These are phyloP conservation scores for Apostichopus californicus DNA, from an alignment of 35 echinoderm and acorn worm genomes.

Conservation along the genomic window DNA sequence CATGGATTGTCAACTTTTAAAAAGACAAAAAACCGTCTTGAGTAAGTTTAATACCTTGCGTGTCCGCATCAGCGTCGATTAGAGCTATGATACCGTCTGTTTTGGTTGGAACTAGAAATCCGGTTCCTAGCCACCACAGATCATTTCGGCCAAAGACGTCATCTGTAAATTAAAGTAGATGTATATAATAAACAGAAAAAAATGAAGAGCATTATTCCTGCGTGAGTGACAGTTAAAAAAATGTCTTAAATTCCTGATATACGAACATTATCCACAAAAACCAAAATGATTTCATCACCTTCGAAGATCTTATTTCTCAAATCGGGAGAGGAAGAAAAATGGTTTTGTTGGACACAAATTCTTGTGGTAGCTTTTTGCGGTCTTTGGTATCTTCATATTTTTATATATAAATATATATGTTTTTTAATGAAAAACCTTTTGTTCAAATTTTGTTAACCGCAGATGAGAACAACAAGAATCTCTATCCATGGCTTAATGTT, in stretches of 20 bases:
- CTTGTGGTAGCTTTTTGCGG: neutral
- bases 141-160: conserved; percentile 72
- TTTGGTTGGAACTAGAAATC: conserved; percentile 82
- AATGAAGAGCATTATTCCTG: neutral
- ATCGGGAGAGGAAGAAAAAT: neutral
- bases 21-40: neutral
- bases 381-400: too few relatives aligned
- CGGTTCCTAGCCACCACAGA: conserved; percentile 78
- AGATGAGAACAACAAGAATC: too few relatives aligned
- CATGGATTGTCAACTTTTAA: too few relatives aligned
- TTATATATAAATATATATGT: too few relatives aligned
- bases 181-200: neutral
- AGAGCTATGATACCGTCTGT: conserved; percentile 62
- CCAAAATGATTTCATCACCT: neutral
- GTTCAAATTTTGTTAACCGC: too few relatives aligned
- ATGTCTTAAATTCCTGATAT: too few relatives aligned
- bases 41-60: conserved; percentile 28
- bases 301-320: neutral
- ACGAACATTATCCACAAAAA: neutral
- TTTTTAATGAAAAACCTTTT: too few relatives aligned
- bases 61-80: conserved; percentile 45
- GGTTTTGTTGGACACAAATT: neutral
- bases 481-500: too few relatives aligned
- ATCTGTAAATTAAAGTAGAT: conserved; percentile 34
- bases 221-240: too few relatives aligned